Percentiles rank a stretch among this genome's conserved stretches.
Conservation (phyloP, 2,113 vertebrate genomes). For the Crotalus viridis region DNA sequence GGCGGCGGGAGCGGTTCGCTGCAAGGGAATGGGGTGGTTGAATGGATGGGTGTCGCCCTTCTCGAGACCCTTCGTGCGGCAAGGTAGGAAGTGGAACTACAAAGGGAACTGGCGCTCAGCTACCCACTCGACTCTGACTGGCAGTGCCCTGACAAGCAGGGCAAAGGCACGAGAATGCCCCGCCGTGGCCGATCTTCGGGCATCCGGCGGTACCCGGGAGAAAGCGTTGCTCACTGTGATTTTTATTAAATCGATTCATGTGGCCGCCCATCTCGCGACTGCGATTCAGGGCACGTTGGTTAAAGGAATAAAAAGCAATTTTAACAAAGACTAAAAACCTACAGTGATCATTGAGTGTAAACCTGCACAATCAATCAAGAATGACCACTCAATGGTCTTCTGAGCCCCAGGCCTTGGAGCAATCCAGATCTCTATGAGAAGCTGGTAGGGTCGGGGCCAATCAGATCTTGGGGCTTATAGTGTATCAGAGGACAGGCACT, state of each 20-base stretch:
- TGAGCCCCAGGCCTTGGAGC: not conserved
- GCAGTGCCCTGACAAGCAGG: slow-evolving; percentile 24
- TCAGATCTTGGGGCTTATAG: not conserved
- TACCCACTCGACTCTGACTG: not conserved
- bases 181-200: slow-evolving; percentile 36
- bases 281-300: not conserved
- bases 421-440: not conserved
- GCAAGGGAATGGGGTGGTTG: not conserved
- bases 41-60: not conserved
- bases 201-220: slow-evolving; percentile 3
- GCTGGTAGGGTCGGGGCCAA: not conserved
- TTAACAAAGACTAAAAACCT: not conserved
- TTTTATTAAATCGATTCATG: not conserved
- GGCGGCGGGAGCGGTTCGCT: not conserved
- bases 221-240: not conserved
- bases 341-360: not conserved
- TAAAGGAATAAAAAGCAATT: not conserved
- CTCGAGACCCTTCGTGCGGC: not conserved
- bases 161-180: slow-evolving; percentile 56
- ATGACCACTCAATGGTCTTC: not conserved
- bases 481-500: not conserved
- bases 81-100: not conserved
- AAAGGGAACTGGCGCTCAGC: not conserved
- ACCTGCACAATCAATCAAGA: not conserved
- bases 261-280: not conserved